Evolutionary conservation across 1,140 invertebrate genomes (phyloP), one percentile per base, ranked within the genome.

Genomic region (Hesperophylax magnus): DNA sequence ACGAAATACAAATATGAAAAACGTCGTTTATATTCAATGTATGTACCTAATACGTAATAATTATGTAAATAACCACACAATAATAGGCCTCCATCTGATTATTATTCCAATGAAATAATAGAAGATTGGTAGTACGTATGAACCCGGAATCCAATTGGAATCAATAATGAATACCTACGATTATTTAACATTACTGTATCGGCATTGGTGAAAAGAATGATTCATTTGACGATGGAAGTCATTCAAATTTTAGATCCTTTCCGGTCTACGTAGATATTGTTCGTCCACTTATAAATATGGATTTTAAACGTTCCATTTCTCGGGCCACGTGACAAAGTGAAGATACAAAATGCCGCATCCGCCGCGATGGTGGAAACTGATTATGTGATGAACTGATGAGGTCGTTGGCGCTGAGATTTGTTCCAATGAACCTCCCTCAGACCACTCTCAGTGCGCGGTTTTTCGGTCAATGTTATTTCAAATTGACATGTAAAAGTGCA

Each of bases 201-300:
- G 22, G 60, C 60, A 14, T 9, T 27, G n/a, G 61, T 65, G 6
- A 27, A 65, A 65, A 65, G 61, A 65, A 31, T n/a, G n/a, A n/a
- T 65, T 65, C 61, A 31, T 63, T 65, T 65, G 61, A 65, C 24
- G 24, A 65, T 65, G 61, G 61, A 65, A 24, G 61, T 65, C 61
- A 9, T 65, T 65, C 31, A 65, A 31, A 11, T 65, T 65, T 65
- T 0, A 65, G 14, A 27, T 65, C 61, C 24, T 65, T 65, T 65
- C 61, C 61, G 61, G 61, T 24, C 61, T 27, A 27, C 20, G 61
- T 17, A 65, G 24, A 65, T 31, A 65, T 24, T 65, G 61, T 65
- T 65, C 20, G 15, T 65, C 61, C 61, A 22, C 61, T 24, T 22
- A 65, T 65, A 65, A 65, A 65, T 65, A 65, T 27, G 14, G 61